Evolutionary conservation across 2,113 vertebrate species (phyloP).

Genomic region (Polypterus bichir): DNA sequence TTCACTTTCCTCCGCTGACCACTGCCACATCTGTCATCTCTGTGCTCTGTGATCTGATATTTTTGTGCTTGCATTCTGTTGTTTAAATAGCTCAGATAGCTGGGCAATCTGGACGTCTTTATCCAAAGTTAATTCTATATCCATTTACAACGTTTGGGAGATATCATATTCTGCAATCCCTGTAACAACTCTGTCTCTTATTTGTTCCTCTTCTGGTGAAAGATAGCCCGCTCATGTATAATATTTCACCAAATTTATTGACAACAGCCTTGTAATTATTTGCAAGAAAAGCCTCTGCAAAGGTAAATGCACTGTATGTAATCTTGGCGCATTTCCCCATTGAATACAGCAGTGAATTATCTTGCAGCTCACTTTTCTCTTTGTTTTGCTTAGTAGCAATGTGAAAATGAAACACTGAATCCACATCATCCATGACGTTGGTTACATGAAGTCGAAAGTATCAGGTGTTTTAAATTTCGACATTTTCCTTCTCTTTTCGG

Average conservation of each 20-base stretch:
- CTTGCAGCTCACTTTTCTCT: background rate
- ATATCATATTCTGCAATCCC: constrained; percentile 12
- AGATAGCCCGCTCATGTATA: constrained; percentile 9
- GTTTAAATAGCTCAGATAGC: constrained; percentile 14
- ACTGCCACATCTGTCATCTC: background rate
- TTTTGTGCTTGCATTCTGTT: constrained; percentile 5
- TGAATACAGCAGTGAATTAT: constrained; percentile 7
- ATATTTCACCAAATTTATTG: constrained; percentile 14
- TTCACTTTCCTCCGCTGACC: background rate
- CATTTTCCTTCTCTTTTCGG: constrained; percentile 20
- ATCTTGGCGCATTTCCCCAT: constrained; percentile 10
- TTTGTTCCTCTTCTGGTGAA: constrained; percentile 15
- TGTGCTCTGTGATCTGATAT: background rate
- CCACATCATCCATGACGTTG: background rate
- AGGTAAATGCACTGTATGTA: constrained; percentile 6
- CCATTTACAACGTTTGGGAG: constrained; percentile 17
- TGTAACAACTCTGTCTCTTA: constrained; percentile 13
- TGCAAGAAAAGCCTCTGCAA: background rate
- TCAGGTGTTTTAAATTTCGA: background rate
- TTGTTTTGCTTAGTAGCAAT: constrained; percentile 5
- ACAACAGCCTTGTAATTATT: constrained; percentile 3
- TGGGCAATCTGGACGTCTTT: constrained; percentile 11
- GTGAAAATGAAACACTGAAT: constrained; percentile 1
- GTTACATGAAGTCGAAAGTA: background rate
- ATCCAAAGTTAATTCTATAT: constrained; percentile 14